Evolutionary conservation across 1,140 invertebrate species (phyloP), one percentile per base, ranked within the genome.

Genomic region (Pemphigus obesinymphae): DNA sequence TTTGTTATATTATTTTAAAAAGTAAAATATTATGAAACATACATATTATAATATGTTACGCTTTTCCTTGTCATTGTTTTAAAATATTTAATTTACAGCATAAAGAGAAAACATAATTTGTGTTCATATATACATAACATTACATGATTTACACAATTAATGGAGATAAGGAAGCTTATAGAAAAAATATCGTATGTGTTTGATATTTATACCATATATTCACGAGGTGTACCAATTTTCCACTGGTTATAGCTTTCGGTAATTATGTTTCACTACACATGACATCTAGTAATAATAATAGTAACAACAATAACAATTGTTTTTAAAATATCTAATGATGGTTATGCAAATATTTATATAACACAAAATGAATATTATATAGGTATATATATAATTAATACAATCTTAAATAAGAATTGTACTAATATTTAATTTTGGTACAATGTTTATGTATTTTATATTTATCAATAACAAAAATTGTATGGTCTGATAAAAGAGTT

Each of bases 301-400:
- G 17, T 50, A 48, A 73, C 45, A 0, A 48, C n/a, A 70, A 40
- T 11, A 68, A 70, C 68, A 70, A 70, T 70, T 45, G 68, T 45
- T 15, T 11, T 58, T n/a, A 31, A 50, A 17, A 48, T 50, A 50
- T 73, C 3, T 73, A 50, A 73, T 50, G 17, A 5, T 1, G 17
- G 31, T 50, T 73, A 73, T 73, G 70, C 43, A 73, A 73, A 73
- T 73, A 11, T 73, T 45, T 72, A 48, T 48, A 72, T 72, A 50
- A 73, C 45, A 68, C 43, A 40, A 3, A 68, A 26, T 45, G 10
- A 11, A 45, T 45, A 45, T 40, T n/a, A 23, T 45, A 11, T 31
- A 29, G 15, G 17, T 34, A 34, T 34, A 45, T 23, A 23, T 68
- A 37, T 68, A 6, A 40, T 40, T 6, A 40, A 68, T 40, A 68